A percentile compares a stretch with the other conserved stretches of the same genome.
These are phyloP conservation scores for Ataeniobius toweri DNA, from an alignment of 2,797 vertebrate genomes.

Conservation along the genomic window DNA sequence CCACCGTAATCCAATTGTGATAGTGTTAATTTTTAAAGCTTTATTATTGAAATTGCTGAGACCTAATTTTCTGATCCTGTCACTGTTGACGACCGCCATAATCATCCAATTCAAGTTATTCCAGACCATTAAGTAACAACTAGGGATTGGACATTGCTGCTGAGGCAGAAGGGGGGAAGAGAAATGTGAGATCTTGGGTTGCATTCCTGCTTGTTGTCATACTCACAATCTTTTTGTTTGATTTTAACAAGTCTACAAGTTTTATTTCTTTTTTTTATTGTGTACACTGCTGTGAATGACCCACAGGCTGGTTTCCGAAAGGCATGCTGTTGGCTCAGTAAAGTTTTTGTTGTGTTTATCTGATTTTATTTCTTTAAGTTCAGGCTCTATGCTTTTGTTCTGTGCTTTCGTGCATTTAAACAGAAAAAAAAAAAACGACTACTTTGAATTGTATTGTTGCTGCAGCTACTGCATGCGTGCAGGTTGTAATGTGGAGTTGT, in stretches of 20 bases:
- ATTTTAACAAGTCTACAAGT: slow-evolving; percentile 33
- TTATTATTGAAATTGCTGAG: slow-evolving; percentile 82
- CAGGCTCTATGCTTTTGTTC: slow-evolving; percentile 19
- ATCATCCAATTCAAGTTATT: slow-evolving; percentile 80
- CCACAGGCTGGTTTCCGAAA: slow-evolving; percentile 21
- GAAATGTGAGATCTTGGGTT: slow-evolving; percentile 38
- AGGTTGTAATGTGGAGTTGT: slow-evolving; percentile 32
- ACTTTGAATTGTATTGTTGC: slow-evolving; percentile 40
- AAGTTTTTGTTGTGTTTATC: slow-evolving; percentile 38
- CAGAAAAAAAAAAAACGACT: slow-evolving; percentile 34
- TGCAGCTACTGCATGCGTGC: slow-evolving; percentile 20
- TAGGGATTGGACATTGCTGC: slow-evolving; percentile 56
- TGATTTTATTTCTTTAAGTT: slow-evolving; percentile 15
- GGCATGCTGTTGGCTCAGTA: slow-evolving; percentile 46
- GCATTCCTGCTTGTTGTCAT: slow-evolving; percentile 19
- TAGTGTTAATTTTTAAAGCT: slow-evolving; percentile 80
- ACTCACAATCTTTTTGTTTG: slow-evolving; percentile 31
- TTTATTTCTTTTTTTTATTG: slow-evolving; percentile 10
- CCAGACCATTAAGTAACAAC: slow-evolving; percentile 69
- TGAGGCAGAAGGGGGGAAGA: slow-evolving; percentile 32
- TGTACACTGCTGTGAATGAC: slow-evolving; percentile 17
- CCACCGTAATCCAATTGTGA: slow-evolving; percentile 78
- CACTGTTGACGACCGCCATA: slow-evolving; percentile 64
- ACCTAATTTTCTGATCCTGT: slow-evolving; percentile 77
- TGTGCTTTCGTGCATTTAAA: slow-evolving; percentile 16